A percentile compares a stretch with the other conserved stretches of the same genome.
These are phyloP conservation scores for Dasyprocta punctata DNA, from an alignment of 2,113 vertebrate species.

Conservation along the genomic window DNA sequence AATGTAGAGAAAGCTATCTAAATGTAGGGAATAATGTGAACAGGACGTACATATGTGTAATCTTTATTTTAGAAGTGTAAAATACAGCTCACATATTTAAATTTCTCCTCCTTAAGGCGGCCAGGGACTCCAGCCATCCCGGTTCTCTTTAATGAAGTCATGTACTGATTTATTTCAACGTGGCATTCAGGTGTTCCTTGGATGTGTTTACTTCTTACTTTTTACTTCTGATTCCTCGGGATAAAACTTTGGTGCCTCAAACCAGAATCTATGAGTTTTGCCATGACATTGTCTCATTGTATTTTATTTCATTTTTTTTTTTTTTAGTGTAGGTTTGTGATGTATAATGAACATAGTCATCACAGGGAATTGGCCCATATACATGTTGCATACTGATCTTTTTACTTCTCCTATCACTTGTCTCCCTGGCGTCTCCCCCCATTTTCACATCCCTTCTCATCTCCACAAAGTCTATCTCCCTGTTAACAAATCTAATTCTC, in stretches of 20 bases:
- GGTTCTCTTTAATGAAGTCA: background rate
- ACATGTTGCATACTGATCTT: background rate
- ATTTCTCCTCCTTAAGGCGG: background rate
- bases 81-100: background rate
- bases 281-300: background rate
- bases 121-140: background rate
- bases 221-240: background rate
- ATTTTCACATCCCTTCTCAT: background rate
- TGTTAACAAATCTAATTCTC: background rate
- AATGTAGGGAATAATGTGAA: background rate
- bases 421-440: background rate
- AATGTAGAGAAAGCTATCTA: background rate
- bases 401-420: background rate
- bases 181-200: background rate
- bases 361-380: background rate
- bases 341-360: too few relatives aligned
- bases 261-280: background rate
- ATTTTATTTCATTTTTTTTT: background rate
- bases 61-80: background rate
- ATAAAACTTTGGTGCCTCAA: background rate
- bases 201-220: background rate
- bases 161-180: background rate
- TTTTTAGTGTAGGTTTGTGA: background rate
- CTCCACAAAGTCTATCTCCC: background rate
- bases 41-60: rapidly evolving